These are phyloP conservation scores for Astyanax mexicanus DNA, from an alignment of 2,797 vertebrate genomes.

Conservation along the genomic window DNA sequence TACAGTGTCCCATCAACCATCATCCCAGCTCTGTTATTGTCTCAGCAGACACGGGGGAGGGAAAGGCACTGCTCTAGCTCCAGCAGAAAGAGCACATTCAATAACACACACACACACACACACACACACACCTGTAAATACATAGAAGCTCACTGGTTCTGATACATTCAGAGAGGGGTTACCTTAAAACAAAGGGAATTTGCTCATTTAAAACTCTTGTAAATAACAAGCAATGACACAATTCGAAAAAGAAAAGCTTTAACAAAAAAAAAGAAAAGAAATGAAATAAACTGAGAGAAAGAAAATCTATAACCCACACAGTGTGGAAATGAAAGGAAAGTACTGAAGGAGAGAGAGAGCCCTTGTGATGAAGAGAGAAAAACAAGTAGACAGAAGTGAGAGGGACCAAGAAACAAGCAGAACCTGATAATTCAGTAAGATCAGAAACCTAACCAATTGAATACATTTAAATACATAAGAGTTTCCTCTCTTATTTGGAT, in stretches of 20 bases:
- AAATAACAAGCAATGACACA: neutral
- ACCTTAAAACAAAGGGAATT: neutral
- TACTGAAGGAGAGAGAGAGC: constrained; percentile 52
- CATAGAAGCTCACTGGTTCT: constrained; percentile 7
- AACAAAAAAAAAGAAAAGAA: constrained; percentile 36
- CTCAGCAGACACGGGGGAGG: neutral
- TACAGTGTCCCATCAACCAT: constrained; percentile 2
- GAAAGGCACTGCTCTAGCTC: constrained; percentile 22
- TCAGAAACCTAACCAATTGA: neutral
- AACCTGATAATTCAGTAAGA: constrained; percentile 5
- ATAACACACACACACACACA: constrained; percentile 4
- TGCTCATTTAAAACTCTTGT: constrained; percentile 17
- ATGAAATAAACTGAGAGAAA: constrained; percentile 55
- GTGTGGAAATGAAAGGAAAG: constrained; percentile 34
- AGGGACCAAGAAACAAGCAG: constrained; percentile 16
- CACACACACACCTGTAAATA: neutral
- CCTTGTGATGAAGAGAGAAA: constrained; percentile 12
- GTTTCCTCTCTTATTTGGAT: neutral
- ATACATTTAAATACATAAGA: too few species aligned
- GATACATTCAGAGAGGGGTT: neutral
- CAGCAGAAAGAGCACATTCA: constrained; percentile 11
- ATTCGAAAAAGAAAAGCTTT: neutral
- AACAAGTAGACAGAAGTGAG: constrained; percentile 17
- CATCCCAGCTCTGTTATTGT: constrained; percentile 21
- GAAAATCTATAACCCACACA: constrained; percentile 51